Evolutionary conservation across 2,797 vertebrate genomes (phyloP).

Genomic region (Myotis vivesi): DNA sequence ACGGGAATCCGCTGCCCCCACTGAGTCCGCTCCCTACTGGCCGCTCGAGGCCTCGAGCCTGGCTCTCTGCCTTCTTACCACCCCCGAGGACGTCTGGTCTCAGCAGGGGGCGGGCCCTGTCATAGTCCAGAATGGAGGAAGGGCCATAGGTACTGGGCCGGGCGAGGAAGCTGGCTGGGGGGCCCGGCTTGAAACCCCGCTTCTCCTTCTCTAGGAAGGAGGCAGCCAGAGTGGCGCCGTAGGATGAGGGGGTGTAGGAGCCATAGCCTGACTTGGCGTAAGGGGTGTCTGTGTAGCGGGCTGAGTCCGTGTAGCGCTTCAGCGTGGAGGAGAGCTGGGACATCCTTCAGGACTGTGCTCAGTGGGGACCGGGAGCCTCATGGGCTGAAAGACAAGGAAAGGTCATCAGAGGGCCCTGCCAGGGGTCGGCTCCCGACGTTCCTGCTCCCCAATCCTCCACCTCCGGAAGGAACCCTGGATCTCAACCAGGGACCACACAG

Average conservation of each 20-base stretch:
- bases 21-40: constrained; percentile 86
- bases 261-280: constrained; percentile 91
- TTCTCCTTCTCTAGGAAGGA: constrained; percentile 88
- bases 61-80: constrained; percentile 88
- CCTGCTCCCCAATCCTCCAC: neutral
- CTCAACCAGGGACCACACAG: neutral
- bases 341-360: constrained; percentile 89
- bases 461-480: neutral
- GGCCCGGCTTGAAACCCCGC: constrained; percentile 86
- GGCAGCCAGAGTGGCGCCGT: constrained; percentile 86
- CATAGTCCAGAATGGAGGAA: constrained; percentile 86
- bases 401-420: constrained; percentile 55
- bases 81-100: constrained; percentile 88
- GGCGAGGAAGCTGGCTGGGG: constrained; percentile 87
- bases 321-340: constrained; percentile 95
- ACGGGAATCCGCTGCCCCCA: constrained; percentile 85
- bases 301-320: constrained; percentile 89
- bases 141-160: constrained; percentile 76
- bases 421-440: neutral
- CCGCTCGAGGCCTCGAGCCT: constrained; percentile 79
- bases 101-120: constrained; percentile 86
- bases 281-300: constrained; percentile 87
- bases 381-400: constrained; percentile 88
- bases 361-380: constrained; percentile 87
- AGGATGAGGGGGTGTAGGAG: constrained; percentile 92